These are phyloP conservation scores for Leptestheria dahalacensis DNA, from an alignment of 1,140 invertebrate genomes.

Conservation along the genomic window DNA sequence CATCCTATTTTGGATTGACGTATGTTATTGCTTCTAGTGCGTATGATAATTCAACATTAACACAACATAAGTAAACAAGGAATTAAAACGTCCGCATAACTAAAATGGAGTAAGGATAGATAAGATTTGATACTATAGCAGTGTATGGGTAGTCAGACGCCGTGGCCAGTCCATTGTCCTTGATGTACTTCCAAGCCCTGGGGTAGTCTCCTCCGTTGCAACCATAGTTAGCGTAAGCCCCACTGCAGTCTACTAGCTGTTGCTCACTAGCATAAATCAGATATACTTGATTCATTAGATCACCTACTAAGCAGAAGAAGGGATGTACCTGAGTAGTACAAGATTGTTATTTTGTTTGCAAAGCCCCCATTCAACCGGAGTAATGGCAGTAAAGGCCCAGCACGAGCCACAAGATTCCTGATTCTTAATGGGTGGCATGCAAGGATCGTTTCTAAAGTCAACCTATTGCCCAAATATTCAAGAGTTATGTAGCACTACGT, in stretches of 20 bases:
- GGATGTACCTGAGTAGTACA: neutral
- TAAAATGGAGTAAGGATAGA: no score
- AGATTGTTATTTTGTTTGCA: neutral
- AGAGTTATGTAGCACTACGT: neutral
- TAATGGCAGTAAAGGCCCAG: slow-evolving; percentile 27
- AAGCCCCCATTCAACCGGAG: neutral
- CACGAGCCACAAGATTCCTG: slow-evolving; percentile 20
- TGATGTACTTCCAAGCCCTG: neutral
- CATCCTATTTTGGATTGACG: neutral
- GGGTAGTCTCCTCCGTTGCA: neutral
- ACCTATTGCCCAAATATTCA: slow-evolving; percentile 2
- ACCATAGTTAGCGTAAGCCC: neutral
- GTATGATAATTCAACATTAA: no score
- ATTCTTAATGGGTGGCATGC: slow-evolving; percentile 10
- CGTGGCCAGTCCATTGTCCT: neutral
- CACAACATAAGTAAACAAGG: no score
- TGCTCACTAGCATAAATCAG: neutral
- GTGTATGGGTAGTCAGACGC: neutral
- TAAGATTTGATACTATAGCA: neutral
- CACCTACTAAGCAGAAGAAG: neutral
- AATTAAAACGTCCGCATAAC: no score
- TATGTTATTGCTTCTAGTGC: neutral
- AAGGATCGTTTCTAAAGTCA: slow-evolving; percentile 4
- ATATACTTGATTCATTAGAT: neutral
- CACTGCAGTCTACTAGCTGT: slow-evolving; percentile 4